Conservation (phyloP, 1,140 invertebrate genomes). For the Choristoneura fumiferana region DNA sequence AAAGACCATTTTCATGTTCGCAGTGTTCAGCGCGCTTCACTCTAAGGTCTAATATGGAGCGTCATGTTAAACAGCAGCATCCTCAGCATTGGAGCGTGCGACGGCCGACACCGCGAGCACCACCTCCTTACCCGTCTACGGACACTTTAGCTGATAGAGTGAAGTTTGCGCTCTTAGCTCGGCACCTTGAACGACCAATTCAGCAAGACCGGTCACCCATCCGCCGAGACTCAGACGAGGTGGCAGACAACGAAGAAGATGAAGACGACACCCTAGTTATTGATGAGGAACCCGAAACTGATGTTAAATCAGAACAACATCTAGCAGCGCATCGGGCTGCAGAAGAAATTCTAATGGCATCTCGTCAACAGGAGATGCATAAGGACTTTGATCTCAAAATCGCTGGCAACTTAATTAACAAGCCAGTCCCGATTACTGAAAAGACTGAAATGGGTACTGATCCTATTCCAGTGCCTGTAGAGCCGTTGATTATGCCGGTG, state of each 20-base stretch:
- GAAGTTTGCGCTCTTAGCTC: slow-evolving; percentile 87
- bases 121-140: slow-evolving; percentile 58
- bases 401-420: slow-evolving; percentile 73
- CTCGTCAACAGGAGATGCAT: slow-evolving; percentile 61
- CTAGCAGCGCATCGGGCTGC: slow-evolving; percentile 77
- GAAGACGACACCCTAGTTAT: slow-evolving; percentile 83
- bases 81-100: slow-evolving; percentile 91
- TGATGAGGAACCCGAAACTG: slow-evolving; percentile 80
- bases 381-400: slow-evolving; percentile 77
- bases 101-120: slow-evolving; percentile 78
- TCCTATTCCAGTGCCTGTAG: slow-evolving; percentile 29
- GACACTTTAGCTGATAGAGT: slow-evolving; percentile 85
- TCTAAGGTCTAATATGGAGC: slow-evolving; percentile 94
- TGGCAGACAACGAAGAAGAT: slow-evolving; percentile 83
- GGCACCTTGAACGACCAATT: slow-evolving; percentile 84
- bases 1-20: slow-evolving; percentile 92
- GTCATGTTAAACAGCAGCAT: slow-evolving; percentile 96
- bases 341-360: slow-evolving; percentile 77
- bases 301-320: slow-evolving; percentile 61
- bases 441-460: slow-evolving; percentile 81
- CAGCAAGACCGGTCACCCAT: slow-evolving; percentile 64
- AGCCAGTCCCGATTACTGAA: slow-evolving; percentile 83
- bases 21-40: slow-evolving; percentile 94
- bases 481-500: slow-evolving; percentile 50
- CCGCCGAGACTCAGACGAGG: slow-evolving; percentile 78